A percentile compares a stretch with the other conserved stretches of the same genome.
Evolutionary conservation across 2,888 invertebrate genomes (phyloP).

Genomic region (Mantis religiosa): DNA sequence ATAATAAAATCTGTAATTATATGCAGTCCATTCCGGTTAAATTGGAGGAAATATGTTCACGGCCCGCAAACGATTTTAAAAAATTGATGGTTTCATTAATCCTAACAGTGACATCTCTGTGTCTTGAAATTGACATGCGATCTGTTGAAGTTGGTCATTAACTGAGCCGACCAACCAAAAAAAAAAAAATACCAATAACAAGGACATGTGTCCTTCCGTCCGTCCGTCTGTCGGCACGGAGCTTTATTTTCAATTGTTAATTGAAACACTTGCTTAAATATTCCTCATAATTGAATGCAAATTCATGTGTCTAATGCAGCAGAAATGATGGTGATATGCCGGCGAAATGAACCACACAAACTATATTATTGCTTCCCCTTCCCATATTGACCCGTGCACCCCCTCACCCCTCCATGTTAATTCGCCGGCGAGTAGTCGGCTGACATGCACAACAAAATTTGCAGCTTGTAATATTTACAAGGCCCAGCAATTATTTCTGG

Average conservation of each 20-base stretch:
- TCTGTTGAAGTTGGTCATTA: background rate
- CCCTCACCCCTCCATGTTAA: background rate
- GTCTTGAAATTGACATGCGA: background rate
- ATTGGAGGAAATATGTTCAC: background rate
- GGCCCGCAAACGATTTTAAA: background rate
- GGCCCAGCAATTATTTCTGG: slow-evolving; percentile 16
- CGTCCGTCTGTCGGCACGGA: background rate
- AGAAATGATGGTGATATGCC: background rate
- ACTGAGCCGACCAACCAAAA: background rate
- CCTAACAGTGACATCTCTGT: background rate
- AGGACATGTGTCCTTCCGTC: background rate
- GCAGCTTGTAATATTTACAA: slow-evolving; percentile 1
- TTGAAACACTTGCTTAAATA: background rate
- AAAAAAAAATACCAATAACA: background rate
- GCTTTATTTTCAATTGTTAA: slow-evolving; percentile 5
- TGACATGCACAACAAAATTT: background rate
- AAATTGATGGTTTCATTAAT: background rate
- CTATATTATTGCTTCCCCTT: background rate
- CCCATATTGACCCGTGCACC: background rate
- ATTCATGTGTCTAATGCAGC: slow-evolving; percentile 1
- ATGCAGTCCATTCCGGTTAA: background rate
- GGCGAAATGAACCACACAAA: background rate
- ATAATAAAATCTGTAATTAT: background rate
- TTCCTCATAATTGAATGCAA: background rate
- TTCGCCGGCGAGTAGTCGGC: background rate